Base-by-base conservation (phyloP, 2,888 invertebrate species). In the Sminthurides aquaticus region DNA sequence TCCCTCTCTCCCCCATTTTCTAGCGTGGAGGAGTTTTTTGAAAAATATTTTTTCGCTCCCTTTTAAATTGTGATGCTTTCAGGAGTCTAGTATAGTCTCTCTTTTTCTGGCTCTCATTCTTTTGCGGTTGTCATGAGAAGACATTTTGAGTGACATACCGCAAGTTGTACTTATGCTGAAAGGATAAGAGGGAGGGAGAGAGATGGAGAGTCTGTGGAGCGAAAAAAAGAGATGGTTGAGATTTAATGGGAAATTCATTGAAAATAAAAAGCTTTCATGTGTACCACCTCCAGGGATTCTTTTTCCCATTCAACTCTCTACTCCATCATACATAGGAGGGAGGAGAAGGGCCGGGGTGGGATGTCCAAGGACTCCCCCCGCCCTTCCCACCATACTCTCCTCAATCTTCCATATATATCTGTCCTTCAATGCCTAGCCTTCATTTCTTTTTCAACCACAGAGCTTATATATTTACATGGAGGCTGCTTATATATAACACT, bases 201-300 rank as follows among this genome's bases (percentile, higher is more conserved):
- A 43, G 43, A 43, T 11, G 11, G 18, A 43, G 43, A 52, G 22
- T 15, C 52, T 22, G 52, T 52, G 52, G 18, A 15, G 20, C 22
- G 20, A 52, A 52, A 15, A 58, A 34, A 57, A n/a, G 27, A 57
- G 24, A 24, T 54, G 55, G 56, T 57, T 57, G 24, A 56, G 55
- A 60, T 60, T 64, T 64, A 34, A 64, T 64, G 60, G 54, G 43
- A 49, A 60, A 60, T 60, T 64, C 59, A 64, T 64, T 64, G 64
- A 64, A 64, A 64, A 55, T 64, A 64, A 64, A 64, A 60, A 64
- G 64, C 64, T 64, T 64, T 64, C 59, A 60, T 64, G 60, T 64
- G 64, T 64, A 59, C 62, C 52, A 34, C 62, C 62, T 52, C 52
- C 20, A 52, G 52, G 52, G 52, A 52, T 52, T 52, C 22, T 22